Base-by-base conservation (phyloP, 2,888 invertebrate genomes). In the Reticulitermes lucifugus region DNA sequence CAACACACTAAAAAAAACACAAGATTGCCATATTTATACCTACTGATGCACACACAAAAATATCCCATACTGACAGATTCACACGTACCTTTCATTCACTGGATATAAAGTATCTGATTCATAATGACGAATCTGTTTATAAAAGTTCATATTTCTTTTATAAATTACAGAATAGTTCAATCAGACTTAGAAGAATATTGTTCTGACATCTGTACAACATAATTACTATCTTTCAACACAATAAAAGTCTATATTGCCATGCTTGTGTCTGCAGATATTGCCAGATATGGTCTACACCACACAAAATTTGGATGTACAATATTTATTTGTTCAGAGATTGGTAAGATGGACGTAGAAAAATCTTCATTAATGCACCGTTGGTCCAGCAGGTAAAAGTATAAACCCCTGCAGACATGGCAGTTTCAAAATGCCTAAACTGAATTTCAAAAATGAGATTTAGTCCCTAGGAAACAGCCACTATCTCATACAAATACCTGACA, bases 141-240 rank as follows among this genome's bases (percentile, higher is more conserved):
- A 65, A 81, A 81, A 81, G 60, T 60, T 81, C 65, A 80, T 80
- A 55, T 80, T 46, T 79, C 51, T 51, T 75, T 75, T 79, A 18
- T 81, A 81, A 81, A 81, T 81, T 81, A 81, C 70, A 81, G 81
- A 81, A 41, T 60, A 65, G 65, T 81, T 81, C 81, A 81, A 46
- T 81, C 81, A 81, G 81, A 70, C 81, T 81, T 81, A 81, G 65
- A 81, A 70, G 65, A 70, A 65, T 70, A 81, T 43, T 43, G 35
- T 70, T 81, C 81, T n/a, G n/a, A 77, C 77, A 77, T 41, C 77
- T 77, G 77, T 77, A 77, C 77, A 77, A n/a, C 77, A 51, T 46
- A 46, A n/a, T 46, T 77, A 21, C n/a, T n/a, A 14, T 41, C 46
- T 77, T n/a, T 77, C 77, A 46, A n/a, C 46, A 46, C 46, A 46